Evolutionary conservation across 1,140 invertebrate genomes (phyloP).

Genomic region (Papilio helenus): DNA sequence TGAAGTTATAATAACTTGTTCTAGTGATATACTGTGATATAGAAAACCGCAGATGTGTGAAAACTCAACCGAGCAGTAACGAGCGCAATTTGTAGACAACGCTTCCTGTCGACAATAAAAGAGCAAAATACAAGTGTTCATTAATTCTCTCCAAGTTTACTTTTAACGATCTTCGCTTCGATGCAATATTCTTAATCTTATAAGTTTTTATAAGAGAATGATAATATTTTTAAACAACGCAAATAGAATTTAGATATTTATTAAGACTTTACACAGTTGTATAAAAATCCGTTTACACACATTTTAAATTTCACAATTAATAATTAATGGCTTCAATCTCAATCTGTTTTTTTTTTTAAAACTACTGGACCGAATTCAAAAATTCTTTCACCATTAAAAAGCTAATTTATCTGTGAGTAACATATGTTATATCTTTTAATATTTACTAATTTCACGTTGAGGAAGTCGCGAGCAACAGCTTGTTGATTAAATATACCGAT

Average conservation of each 20-base stretch:
- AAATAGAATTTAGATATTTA: not conserved
- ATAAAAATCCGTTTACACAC: not conserved
- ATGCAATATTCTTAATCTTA: not conserved
- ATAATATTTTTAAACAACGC: not conserved
- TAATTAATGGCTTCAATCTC: too few relatives aligned
- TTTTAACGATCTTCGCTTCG: not conserved
- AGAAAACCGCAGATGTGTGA: conserved; percentile 12
- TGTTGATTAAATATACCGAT: too few relatives aligned
- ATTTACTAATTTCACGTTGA: too few relatives aligned
- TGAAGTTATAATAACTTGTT: not conserved
- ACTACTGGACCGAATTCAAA: too few relatives aligned
- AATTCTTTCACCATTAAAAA: too few relatives aligned
- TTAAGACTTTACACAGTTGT: not conserved
- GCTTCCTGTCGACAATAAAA: conserved; percentile 5
- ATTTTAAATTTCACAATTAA: too few relatives aligned
- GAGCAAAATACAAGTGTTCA: not conserved
- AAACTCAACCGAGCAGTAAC: conserved; percentile 14
- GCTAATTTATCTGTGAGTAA: too few relatives aligned
- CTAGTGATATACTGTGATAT: not conserved
- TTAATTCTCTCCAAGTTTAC: conserved; percentile 28
- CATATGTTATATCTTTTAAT: too few relatives aligned
- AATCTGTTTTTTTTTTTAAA: too few relatives aligned
- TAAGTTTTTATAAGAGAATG: not conserved
- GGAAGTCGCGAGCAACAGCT: too few relatives aligned
- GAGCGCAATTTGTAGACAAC: conserved; percentile 10